Percentiles rank a stretch among this genome's conserved stretches.
Conservation (phyloP, 1,140 invertebrate species). For the Centruroides vittatus region DNA sequence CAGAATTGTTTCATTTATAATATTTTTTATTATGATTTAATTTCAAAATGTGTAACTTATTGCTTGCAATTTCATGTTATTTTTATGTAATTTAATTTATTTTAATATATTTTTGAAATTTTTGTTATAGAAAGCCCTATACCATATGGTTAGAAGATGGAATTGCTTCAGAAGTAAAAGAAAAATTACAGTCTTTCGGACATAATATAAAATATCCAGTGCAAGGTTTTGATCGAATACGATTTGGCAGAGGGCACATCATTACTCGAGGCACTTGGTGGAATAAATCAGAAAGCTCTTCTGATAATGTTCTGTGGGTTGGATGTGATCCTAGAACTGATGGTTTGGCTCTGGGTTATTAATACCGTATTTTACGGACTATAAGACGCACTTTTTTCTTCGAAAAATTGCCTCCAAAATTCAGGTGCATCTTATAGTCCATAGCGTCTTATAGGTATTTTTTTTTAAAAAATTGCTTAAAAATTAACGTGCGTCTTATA, state of each 20-base stretch:
- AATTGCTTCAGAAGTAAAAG: background rate
- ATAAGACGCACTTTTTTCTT: no score
- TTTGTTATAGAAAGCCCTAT: background rate
- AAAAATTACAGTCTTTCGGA: background rate
- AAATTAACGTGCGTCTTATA: no score
- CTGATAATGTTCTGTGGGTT: background rate
- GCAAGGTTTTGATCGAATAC: background rate
- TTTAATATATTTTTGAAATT: no score
- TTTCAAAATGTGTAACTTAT: no score
- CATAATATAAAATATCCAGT: background rate
- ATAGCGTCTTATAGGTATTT: no score
- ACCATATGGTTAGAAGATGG: background rate
- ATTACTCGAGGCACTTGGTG: background rate
- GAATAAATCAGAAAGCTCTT: background rate
- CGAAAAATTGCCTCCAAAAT: no score
- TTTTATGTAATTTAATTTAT: no score
- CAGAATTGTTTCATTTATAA: no score
- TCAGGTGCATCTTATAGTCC: no score
- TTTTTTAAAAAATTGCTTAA: no score
- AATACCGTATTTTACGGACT: background rate
- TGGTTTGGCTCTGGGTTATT: background rate
- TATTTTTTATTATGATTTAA: no score
- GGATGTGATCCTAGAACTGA: slow-evolving; percentile 1
- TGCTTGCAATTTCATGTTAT: no score
- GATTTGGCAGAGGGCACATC: background rate